These are phyloP conservation scores for Liodrosophila aerea DNA, from an alignment of 2,888 invertebrate species.

Conservation along the genomic window DNA sequence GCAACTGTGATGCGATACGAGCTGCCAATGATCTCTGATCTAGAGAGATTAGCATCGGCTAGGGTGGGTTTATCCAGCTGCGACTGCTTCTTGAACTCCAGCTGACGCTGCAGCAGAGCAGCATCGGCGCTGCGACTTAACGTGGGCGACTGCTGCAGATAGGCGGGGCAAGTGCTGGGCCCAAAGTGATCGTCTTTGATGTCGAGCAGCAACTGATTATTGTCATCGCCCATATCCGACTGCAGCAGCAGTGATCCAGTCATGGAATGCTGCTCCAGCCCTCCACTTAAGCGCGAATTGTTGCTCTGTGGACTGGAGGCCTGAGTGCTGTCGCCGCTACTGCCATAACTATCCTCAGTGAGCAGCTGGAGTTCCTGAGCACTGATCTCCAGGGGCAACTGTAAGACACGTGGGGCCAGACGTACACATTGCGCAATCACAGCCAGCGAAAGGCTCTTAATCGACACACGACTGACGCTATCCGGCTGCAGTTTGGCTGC, in stretches of 20 bases:
- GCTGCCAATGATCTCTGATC: slow-evolving; percentile 80
- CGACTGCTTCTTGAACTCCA: slow-evolving; percentile 21
- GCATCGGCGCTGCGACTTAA: slow-evolving; percentile 80
- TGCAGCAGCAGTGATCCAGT: slow-evolving; percentile 28
- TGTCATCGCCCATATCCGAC: slow-evolving; percentile 57
- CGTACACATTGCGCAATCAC: slow-evolving; percentile 90
- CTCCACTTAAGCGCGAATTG: slow-evolving; percentile 67
- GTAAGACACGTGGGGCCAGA: slow-evolving; percentile 88
- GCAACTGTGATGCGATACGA: slow-evolving; percentile 59
- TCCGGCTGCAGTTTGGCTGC: slow-evolving; percentile 87
- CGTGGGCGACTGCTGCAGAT: slow-evolving; percentile 66
- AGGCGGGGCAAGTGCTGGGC: slow-evolving; percentile 81
- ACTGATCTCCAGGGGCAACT: slow-evolving; percentile 86
- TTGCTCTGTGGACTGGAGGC: slow-evolving; percentile 69
- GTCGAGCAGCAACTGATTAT: slow-evolving; percentile 82
- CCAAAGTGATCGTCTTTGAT: slow-evolving; percentile 87
- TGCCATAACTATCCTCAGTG: slow-evolving; percentile 13
- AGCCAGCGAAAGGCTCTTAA: slow-evolving; percentile 92
- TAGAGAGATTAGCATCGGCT: slow-evolving; percentile 58
- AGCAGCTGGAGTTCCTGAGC: slow-evolving; percentile 72
- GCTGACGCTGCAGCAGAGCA: slow-evolving; percentile 56
- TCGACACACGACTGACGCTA: slow-evolving; percentile 91
- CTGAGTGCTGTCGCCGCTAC: slow-evolving; percentile 46
- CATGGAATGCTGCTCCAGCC: slow-evolving; percentile 54
- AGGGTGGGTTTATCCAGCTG: slow-evolving; percentile 36